Evolutionary conservation across 2,113 vertebrate genomes (phyloP), one percentile per base, ranked within the genome.

Genomic region (Mungos mungo): DNA sequence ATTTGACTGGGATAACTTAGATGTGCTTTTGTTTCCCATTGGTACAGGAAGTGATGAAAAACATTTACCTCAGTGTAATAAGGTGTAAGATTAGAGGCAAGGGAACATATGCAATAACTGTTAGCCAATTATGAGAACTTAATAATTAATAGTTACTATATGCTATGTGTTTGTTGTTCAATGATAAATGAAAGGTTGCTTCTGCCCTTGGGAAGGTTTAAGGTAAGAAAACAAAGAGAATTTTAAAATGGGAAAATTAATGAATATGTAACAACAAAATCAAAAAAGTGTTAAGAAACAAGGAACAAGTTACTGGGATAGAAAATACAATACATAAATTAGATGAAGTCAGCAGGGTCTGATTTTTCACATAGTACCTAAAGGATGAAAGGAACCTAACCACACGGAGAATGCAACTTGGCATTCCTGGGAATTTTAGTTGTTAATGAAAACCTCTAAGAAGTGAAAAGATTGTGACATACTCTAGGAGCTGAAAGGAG

Each of bases 271-370:
- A 90, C 25, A 91, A 84, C 33, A 90, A 47, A 90, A 87, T 90
- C 63, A 50, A 77, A 85, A 89, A 87, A 90, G 6, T 47, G 6
- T 68, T 95, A 87, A 71, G 52, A 72, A 68, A 21, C 19, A 97
- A 29, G 35, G n/a, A 88, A 79, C n/a, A 84, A 77, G 38, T 86
- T 57, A 95, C 38, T 92, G 35, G 45, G 27, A 84, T 60, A 80
- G 65, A 66, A 86, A 93, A 74, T 81, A 90, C 77, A 87, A n/a
- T 6, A 38, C 81, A 77, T 92, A 84, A 84, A 66, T 88, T 92
- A 92, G 77, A 27, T 85, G 33, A 93, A 71, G 74, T 95, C 27
- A 96, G 4, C 18, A 71, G 52, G 33, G 14, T 96, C 84, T 89
- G 60, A 92, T 66, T 85, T 81, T 95, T 84, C 72, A 88, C 47